phyloP scores from a whole-genome alignment of 2,888 invertebrate genomes.

The Smittia aterrima region DNA sequence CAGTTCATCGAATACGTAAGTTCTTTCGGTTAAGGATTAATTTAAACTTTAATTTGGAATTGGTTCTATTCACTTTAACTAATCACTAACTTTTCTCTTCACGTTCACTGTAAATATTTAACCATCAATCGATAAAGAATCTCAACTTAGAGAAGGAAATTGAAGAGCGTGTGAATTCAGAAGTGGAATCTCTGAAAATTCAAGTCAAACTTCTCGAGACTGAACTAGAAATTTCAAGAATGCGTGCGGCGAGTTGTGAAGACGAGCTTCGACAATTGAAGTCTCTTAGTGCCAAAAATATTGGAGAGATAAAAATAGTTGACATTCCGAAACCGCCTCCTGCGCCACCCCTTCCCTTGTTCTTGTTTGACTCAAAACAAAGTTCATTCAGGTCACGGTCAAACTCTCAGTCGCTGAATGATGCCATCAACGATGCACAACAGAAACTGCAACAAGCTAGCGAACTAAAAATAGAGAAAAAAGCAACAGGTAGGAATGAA shows the following conservation, averaged over 20 bases:
- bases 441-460: not conserved
- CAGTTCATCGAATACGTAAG: constrained; percentile 54
- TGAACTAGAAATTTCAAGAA: constrained; percentile 55
- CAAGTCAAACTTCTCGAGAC: constrained; percentile 59
- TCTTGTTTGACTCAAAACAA: constrained; percentile 42
- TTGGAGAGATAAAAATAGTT: constrained; percentile 46
- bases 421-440: constrained; percentile 53
- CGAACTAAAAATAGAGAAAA: constrained; percentile 45
- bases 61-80: not conserved
- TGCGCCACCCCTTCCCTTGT: constrained; percentile 47
- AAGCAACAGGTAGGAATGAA: constrained; percentile 45
- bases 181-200: constrained; percentile 58
- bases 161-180: constrained; percentile 55
- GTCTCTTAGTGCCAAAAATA: constrained; percentile 43
- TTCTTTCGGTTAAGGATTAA: constrained; percentile 2
- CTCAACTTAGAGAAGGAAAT: constrained; percentile 58
- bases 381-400: constrained; percentile 46
- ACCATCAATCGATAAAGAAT: constrained; percentile 51
- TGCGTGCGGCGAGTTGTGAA: constrained; percentile 58
- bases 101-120: not conserved
- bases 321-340: constrained; percentile 47
- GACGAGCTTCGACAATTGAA: constrained; percentile 49
- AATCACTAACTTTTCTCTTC: not conserved
- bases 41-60: too few relatives aligned
- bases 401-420: constrained; percentile 54